Percentiles rank a stretch among this genome's conserved stretches.
phyloP scores from a whole-genome alignment of 2,888 invertebrate species.

The Pheosia gnoma region DNA sequence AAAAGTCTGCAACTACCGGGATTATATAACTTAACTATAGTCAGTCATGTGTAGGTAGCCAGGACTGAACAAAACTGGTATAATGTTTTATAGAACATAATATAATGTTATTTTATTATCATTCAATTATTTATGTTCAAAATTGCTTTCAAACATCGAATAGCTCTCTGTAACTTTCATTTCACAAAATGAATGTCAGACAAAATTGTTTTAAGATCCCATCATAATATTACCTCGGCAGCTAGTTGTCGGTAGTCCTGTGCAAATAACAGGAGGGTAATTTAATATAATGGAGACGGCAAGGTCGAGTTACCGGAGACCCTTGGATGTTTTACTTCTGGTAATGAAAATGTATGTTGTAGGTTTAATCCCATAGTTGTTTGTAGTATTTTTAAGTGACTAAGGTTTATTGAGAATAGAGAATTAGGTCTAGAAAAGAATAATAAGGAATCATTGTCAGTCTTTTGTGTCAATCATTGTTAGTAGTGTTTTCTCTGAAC shows the following conservation, averaged over 20 bases:
- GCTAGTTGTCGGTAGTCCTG: neutral
- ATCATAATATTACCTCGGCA: neutral
- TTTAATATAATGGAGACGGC: constrained; percentile 3
- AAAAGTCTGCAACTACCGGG: too few species aligned
- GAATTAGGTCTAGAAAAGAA: neutral
- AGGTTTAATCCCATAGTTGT: neutral
- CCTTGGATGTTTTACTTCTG: neutral
- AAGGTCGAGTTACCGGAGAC: neutral
- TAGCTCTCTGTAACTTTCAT: neutral
- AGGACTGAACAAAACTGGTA: too few species aligned
- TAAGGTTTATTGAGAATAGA: neutral
- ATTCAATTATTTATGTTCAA: neutral
- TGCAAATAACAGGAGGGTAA: neutral
- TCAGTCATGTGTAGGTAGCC: too few species aligned
- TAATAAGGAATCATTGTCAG: too few species aligned
- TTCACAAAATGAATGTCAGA: neutral
- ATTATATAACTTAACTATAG: too few species aligned
- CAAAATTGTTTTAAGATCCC: neutral
- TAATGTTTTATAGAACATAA: too few species aligned
- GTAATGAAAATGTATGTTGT: neutral
- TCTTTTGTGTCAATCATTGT: too few species aligned
- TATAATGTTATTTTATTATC: neutral
- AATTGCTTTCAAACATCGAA: neutral
- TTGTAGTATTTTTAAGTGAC: neutral
- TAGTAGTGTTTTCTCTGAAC: too few species aligned